Conservation (phyloP, 2,797 vertebrate species). For the Nannoperca obscura region DNA sequence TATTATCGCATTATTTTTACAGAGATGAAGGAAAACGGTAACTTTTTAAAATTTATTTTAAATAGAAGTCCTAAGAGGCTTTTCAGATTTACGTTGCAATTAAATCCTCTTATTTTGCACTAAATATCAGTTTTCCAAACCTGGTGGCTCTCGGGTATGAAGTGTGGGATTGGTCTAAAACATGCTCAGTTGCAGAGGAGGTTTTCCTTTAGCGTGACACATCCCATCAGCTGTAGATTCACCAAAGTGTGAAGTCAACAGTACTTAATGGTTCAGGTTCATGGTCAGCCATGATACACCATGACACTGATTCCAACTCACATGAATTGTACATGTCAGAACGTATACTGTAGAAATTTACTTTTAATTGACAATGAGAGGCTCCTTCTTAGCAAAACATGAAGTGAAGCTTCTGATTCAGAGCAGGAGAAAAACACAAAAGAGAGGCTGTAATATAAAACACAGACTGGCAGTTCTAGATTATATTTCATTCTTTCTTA, state of each 20-base stretch:
- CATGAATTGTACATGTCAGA: neutral
- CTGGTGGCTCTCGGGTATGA: neutral
- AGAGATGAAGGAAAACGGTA: neutral
- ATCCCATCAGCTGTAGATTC: neutral
- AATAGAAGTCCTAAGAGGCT: neutral
- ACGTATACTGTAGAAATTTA: too few species aligned
- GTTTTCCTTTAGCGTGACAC: neutral
- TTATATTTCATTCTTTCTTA: neutral
- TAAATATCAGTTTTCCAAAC: conserved; percentile 7
- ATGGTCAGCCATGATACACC: conserved; percentile 9
- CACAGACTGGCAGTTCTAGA: too few species aligned
- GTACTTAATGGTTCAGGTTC: neutral
- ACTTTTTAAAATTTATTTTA: neutral
- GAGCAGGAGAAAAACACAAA: neutral
- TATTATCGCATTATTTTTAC: neutral
- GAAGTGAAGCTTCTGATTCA: neutral
- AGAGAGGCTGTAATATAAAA: neutral
- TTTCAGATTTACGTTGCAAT: neutral
- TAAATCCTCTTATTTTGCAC: neutral
- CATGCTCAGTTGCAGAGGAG: neutral
- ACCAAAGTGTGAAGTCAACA: neutral
- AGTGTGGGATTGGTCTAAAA: neutral
- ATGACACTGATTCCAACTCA: too few species aligned
- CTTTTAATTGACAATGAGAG: too few species aligned
- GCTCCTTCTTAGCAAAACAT: neutral